A percentile compares a stretch with the other conserved stretches of the same genome.
Evolutionary conservation across 2,113 vertebrate genomes (phyloP).

Genomic region (Macquaria australasica): DNA sequence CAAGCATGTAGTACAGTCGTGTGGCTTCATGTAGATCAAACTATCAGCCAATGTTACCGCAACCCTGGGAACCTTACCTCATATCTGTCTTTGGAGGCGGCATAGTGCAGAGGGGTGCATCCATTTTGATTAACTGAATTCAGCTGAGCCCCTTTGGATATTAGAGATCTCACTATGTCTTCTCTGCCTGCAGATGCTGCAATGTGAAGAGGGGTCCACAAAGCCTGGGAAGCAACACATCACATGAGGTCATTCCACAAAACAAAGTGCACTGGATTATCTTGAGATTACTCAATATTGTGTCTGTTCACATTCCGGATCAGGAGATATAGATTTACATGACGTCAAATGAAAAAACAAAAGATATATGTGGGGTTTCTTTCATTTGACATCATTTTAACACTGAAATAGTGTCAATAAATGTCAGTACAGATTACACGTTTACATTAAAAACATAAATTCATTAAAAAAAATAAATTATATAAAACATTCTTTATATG

Average conservation of each 20-base stretch:
- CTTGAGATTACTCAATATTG: not conserved
- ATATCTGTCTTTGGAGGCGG: constrained; percentile 94
- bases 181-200: constrained; percentile 95
- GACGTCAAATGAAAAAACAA: too few species aligned
- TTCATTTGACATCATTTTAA: not conserved
- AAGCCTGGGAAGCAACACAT: constrained; percentile 82
- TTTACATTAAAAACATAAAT: not conserved
- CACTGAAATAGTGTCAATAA: not conserved
- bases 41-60: not conserved
- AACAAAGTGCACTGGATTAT: not conserved
- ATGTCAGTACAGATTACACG: not conserved
- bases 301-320: not conserved
- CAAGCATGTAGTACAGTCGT: not conserved
- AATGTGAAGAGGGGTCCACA: constrained; percentile 96
- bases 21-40: constrained; percentile 1
- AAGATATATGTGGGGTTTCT: not conserved
- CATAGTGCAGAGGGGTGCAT: constrained; percentile 95
- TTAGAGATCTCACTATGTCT: constrained; percentile 91
- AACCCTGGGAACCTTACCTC: constrained; percentile 84
- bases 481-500: too few species aligned
- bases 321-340: not conserved
- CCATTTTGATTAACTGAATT: constrained; percentile 95
- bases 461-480: too few species aligned
- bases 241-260: not conserved
- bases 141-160: constrained; percentile 91